Evolutionary conservation across 1,140 invertebrate genomes (phyloP), one percentile per base, ranked within the genome.

Genomic region (Bradynema listronoti): DNA sequence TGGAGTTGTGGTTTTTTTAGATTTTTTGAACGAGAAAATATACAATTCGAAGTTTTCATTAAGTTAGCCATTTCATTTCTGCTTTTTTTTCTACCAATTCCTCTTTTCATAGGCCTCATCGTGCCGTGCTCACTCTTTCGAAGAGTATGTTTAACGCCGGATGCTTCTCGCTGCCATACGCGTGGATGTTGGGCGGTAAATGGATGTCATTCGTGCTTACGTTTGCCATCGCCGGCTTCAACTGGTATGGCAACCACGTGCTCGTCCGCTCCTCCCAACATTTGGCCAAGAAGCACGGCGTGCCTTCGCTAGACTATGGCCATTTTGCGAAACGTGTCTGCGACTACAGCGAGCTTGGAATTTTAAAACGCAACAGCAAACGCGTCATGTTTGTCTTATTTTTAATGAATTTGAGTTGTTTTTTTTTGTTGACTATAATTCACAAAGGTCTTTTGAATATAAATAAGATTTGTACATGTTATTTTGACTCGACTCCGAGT

Each of bases 231-330:
- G 70, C 76, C 25, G 74, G 73, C 22, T 68, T 77, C 45, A 77
- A 77, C 42, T 77, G 75, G 76, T 77, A 78, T 33, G 76, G 74
- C 19, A 77, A 77, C 39, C 73, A 77, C 59, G 78, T 77, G 46
- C 65, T 77, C 9, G 74, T 77, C 7, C 61, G 61, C n/a, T 69
- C 76, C 5, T 63, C 71, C 27, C 74, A 77, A 46, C 73, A 78
- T 59, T 58, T 78, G 42, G 77, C 74, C 2, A 68, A 71, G 34
- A 73, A 71, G 73, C 73, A 43, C 0, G 76, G 72, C n/a, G 53
- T 74, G 29, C 54, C 74, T 14, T 59, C 70, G 16, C 57, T 77
- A 14, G 74, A 77, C 51, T 77, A 77, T 53, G 76, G 74, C 19
- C 74, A 77, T 58, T 77, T 77, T 65, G 72, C 74, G 19, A 77